Base-by-base conservation (phyloP, 2,113 vertebrate genomes). In the Equus przewalskii region DNA sequence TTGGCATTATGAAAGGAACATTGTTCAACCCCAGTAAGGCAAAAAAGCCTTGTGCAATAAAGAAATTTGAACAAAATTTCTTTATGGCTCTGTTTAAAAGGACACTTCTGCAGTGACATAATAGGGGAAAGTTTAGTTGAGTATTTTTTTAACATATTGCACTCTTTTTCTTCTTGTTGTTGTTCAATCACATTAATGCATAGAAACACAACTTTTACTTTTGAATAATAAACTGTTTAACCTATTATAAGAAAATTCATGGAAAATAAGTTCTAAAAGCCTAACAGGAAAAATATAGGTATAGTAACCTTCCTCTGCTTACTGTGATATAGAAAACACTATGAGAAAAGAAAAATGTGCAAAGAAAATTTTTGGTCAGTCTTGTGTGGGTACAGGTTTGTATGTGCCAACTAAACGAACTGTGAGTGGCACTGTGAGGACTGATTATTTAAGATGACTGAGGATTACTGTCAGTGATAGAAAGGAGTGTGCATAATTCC, bases 171-270 rank as follows among this genome's bases (percentile, higher is more conserved):
- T 98, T 97, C 22, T 69, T 94, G 96, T n/a, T 98, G 98, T 98
- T 99, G 98, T 99, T 99, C 98, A 97, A 98, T 98, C 97, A 98
- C 98, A 98, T 98, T 98, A 98, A 98, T 98, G 98, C 98, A 99
- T 97, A 99, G 98, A 98, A 98, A 98, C 96, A 97, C 69, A 97
- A 97, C 89, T 97, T 98, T 13, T 98, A 98, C 90, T 97, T 98
- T 95, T 98, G 98, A 98, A 95, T 98, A 98, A 95, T 97, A 97
- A 97, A 94, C 94, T 96, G 92, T 97, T 97, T 96, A 98, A 98
- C 90, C 58, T 82, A 97, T 36, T 67, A 36, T 83, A 98, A 98
- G 80, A 94, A 98, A 98, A 95, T 85, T 96, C 84, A 97, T 84
- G 97, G 98, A 97, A 98, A 98, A 98, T 97, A 97, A 99, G 97